These are phyloP conservation scores for Poeciliopsis prolifica DNA, from an alignment of 2,113 vertebrate genomes.

Conservation along the genomic window DNA sequence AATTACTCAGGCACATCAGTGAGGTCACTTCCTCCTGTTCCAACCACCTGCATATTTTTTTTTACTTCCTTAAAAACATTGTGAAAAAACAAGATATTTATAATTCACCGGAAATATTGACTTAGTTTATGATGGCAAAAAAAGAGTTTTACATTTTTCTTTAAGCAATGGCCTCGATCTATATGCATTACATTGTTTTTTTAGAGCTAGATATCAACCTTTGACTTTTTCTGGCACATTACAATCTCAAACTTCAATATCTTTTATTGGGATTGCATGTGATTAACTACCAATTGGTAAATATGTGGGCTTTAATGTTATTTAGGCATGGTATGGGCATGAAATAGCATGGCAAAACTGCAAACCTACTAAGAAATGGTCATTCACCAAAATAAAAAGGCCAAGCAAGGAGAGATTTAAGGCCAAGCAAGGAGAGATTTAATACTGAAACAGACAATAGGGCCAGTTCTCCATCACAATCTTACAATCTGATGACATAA, in stretches of 20 bases:
- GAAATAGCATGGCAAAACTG: no score
- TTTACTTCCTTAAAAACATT: background rate
- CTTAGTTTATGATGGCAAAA: no score
- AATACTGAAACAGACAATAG: no score
- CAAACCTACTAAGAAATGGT: no score
- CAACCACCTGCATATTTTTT: background rate
- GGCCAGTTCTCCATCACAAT: no score
- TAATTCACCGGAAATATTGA: no score
- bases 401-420: no score
- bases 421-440: no score
- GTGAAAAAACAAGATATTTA: background rate
- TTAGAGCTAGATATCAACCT: background rate
- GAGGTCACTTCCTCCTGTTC: constrained; percentile 53
- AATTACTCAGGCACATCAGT: constrained; percentile 47
- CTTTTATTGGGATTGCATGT: background rate
- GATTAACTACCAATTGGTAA: background rate
- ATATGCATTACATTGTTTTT: background rate
- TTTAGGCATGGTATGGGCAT: background rate
- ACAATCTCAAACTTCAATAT: background rate
- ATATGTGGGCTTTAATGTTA: background rate
- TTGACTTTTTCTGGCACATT: background rate
- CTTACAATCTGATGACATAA: no score
- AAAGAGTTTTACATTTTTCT: background rate
- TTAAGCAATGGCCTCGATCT: background rate
- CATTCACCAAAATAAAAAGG: no score